Percentiles rank a stretch among this genome's conserved stretches.
These are phyloP conservation scores for Delia radicum DNA, from an alignment of 1,140 invertebrate species.

Conservation along the genomic window DNA sequence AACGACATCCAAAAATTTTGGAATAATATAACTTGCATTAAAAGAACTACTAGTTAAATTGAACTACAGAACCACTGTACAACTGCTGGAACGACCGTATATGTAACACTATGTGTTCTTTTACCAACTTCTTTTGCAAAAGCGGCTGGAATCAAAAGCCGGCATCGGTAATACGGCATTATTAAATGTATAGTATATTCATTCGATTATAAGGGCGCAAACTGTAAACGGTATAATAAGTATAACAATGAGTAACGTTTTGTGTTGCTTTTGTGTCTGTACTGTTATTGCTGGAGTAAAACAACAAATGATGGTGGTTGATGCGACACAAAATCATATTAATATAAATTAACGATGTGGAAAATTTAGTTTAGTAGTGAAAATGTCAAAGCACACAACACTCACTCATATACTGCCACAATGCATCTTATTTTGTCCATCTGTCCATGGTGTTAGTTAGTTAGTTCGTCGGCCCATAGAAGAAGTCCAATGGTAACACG, in stretches of 20 bases:
- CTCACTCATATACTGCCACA: not conserved
- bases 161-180: too few species aligned
- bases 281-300: not conserved
- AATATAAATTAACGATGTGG: conserved; percentile 57
- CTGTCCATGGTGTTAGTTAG: not conserved
- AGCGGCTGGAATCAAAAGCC: not conserved
- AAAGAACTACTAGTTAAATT: too few species aligned
- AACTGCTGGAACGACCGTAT: not conserved
- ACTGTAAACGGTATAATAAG: not conserved
- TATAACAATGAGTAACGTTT: not conserved
- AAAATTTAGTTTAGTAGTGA: conserved; percentile 57
- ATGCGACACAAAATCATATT: conserved; percentile 56
- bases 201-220: not conserved
- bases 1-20: too few species aligned
- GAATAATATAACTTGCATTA: too few species aligned
- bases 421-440: not conserved
- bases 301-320: conserved; percentile 23
- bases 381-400: conserved; percentile 28
- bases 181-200: not conserved
- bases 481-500: not conserved
- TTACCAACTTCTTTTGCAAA: not conserved
- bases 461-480: not conserved
- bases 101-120: not conserved
- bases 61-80: too few species aligned
- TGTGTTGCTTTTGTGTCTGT: not conserved